A percentile compares a stretch with the other conserved stretches of the same genome.
Evolutionary conservation across 2,113 vertebrate species (phyloP).

Genomic region (Porphyrio hochstetteri): DNA sequence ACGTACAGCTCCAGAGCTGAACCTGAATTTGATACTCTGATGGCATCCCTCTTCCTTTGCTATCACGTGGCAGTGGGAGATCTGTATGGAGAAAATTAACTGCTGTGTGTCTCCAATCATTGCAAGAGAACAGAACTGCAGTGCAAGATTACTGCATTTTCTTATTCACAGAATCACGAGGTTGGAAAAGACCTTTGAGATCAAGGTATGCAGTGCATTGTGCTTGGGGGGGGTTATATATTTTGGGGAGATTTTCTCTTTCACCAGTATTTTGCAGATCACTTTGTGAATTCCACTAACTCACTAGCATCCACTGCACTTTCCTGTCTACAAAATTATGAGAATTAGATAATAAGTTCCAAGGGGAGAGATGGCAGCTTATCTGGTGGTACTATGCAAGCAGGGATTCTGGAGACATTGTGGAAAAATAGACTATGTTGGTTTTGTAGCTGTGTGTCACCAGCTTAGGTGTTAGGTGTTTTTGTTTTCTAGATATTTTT

Average conservation of each 20-base stretch:
- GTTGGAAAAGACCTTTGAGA: no score
- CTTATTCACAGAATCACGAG: background rate
- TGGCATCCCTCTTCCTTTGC: background rate
- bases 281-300: background rate
- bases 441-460: background rate
- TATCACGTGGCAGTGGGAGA: background rate
- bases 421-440: background rate
- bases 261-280: background rate
- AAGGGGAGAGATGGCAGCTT: background rate
- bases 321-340: background rate
- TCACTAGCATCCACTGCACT: background rate
- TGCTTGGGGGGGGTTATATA: background rate
- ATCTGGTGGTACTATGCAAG: background rate
- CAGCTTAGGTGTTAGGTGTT: background rate
- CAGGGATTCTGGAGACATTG: background rate
- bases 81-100: background rate
- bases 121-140: background rate
- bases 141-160: background rate
- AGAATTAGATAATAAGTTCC: background rate
- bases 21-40: background rate
- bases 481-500: background rate
- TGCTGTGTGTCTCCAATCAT: rapidly evolving
- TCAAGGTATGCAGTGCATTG: background rate
- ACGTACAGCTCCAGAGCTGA: background rate
- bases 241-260: background rate